phyloP scores from a whole-genome alignment of 2,888 invertebrate genomes.

The Falcaria lacertinaria region DNA sequence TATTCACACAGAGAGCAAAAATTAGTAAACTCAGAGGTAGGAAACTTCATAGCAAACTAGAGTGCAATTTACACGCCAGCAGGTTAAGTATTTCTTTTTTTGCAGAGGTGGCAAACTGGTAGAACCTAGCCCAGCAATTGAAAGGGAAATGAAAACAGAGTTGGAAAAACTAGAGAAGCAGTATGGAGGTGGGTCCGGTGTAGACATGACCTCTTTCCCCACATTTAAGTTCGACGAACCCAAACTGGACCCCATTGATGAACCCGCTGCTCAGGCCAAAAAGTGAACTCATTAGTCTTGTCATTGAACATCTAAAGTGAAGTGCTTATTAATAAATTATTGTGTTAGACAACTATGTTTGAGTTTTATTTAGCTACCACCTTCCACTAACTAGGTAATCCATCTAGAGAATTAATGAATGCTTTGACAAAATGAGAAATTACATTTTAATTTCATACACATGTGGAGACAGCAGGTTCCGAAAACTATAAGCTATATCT shows the following conservation, averaged over 20 bases:
- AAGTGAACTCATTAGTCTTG: constrained; percentile 41
- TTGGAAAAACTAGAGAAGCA: constrained; percentile 89
- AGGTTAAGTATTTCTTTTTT: constrained; percentile 6
- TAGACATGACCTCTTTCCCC: constrained; percentile 95
- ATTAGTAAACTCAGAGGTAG: too few relatives aligned
- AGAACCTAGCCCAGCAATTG: constrained; percentile 87
- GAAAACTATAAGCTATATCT: too few relatives aligned
- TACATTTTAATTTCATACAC: too few relatives aligned
- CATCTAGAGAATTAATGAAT: too few relatives aligned
- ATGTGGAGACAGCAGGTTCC: too few relatives aligned
- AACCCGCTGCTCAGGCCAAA: constrained; percentile 42
- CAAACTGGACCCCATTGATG: constrained; percentile 83
- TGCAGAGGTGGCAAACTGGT: constrained; percentile 90
- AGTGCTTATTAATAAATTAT: constrained; percentile 36
- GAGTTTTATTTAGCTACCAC: constrained; percentile 9
- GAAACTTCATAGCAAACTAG: too few relatives aligned
- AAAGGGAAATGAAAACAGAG: constrained; percentile 87
- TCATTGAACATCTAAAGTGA: constrained; percentile 16
- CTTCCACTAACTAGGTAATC: too few relatives aligned
- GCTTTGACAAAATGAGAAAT: too few relatives aligned
- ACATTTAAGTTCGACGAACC: constrained; percentile 89
- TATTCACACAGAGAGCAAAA: too few relatives aligned
- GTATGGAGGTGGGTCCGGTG: constrained; percentile 87
- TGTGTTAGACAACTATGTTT: constrained; percentile 25
- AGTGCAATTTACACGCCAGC: too few relatives aligned